Percentiles rank a stretch among this genome's conserved stretches.
Evolutionary conservation across 2,888 invertebrate species (phyloP).

Genomic region (Cephus runcator): DNA sequence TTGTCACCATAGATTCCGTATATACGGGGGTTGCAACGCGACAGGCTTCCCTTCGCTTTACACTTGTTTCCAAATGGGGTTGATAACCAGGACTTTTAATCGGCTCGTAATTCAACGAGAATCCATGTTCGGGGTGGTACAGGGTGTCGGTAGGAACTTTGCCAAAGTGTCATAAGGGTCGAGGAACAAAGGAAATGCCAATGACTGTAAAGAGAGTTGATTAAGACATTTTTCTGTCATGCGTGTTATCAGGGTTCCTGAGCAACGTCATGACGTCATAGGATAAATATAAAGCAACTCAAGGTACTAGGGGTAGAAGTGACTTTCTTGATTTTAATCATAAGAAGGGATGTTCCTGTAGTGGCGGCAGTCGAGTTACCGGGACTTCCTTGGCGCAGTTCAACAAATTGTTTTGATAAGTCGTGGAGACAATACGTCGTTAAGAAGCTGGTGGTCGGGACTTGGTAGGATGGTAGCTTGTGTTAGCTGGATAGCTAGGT

Average conservation of each 20-base stretch:
- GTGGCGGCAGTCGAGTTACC: slow-evolving; percentile 19
- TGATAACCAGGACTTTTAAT: background rate
- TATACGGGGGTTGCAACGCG: background rate
- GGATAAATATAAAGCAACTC: background rate
- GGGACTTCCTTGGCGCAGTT: slow-evolving; percentile 28
- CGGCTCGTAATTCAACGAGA: background rate
- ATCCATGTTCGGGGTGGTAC: background rate
- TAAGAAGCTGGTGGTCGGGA: slow-evolving; percentile 52
- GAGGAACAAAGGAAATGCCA: background rate
- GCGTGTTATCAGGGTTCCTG: background rate
- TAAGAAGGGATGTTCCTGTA: background rate
- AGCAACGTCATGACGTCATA: background rate
- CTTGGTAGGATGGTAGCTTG: slow-evolving; percentile 15
- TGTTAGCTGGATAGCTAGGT: slow-evolving; percentile 1
- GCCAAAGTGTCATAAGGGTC: background rate
- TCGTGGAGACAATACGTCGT: slow-evolving; percentile 64
- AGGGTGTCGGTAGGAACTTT: background rate
- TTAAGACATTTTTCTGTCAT: background rate
- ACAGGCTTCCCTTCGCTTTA: slow-evolving; percentile 4
- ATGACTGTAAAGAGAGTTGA: background rate
- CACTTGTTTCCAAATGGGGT: slow-evolving; percentile 9
- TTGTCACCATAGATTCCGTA: background rate
- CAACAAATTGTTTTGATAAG: slow-evolving; percentile 64
- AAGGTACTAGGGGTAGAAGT: background rate
- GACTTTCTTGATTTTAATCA: background rate